phyloP scores from a whole-genome alignment of 1,140 invertebrate genomes.

The Apis florea region DNA sequence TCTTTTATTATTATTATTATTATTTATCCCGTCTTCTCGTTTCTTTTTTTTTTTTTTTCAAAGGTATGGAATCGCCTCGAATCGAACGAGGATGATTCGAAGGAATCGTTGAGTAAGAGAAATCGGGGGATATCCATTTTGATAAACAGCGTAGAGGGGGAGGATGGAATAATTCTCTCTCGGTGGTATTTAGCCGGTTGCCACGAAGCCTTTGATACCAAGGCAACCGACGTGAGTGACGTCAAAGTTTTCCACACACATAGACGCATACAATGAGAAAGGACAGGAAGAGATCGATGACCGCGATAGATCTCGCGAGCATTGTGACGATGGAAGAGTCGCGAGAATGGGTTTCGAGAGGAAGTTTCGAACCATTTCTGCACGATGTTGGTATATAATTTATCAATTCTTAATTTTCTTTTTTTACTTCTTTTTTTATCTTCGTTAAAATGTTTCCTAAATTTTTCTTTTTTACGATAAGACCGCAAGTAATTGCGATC shows the following conservation, averaged over 20 bases:
- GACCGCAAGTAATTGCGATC: too few relatives aligned
- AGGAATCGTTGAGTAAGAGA: neutral
- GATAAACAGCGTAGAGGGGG: neutral
- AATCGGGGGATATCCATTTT: neutral
- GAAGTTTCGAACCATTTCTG: neutral
- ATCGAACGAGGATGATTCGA: too few relatives aligned
- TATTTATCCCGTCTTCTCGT: neutral
- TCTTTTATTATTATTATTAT: neutral
- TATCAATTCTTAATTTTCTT: too few relatives aligned
- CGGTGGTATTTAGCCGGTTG: neutral
- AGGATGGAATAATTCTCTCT: neutral
- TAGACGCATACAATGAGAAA: too few relatives aligned
- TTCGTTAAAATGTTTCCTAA: too few relatives aligned
- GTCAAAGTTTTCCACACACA: slow-evolving; percentile 11
- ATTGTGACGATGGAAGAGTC: neutral
- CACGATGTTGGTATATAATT: too few relatives aligned
- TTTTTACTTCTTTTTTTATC: too few relatives aligned
- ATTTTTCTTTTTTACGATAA: too few relatives aligned
- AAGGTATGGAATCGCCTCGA: too few relatives aligned
- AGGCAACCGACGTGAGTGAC: neutral
- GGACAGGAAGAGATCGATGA: slow-evolving; percentile 24
- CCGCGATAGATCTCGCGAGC: slow-evolving; percentile 20
- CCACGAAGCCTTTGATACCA: neutral
- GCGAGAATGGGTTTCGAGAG: neutral
- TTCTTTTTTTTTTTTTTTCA: too few relatives aligned